Evolutionary conservation across 2,113 vertebrate genomes (phyloP).

Genomic region (Prionailurus bengalensis): DNA sequence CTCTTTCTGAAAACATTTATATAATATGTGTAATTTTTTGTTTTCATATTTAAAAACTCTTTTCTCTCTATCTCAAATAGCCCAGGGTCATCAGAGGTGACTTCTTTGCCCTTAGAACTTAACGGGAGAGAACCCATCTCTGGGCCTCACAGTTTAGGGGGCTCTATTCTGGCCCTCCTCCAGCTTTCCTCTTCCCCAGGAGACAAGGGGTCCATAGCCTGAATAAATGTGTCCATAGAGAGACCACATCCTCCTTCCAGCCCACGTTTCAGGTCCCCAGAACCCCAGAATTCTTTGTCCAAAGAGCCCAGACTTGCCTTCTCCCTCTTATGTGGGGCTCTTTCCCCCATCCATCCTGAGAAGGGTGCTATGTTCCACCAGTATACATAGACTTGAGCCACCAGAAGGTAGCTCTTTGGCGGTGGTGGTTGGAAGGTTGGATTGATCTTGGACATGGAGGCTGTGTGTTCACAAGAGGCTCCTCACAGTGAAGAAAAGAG

Average conservation of each 20-base stretch:
- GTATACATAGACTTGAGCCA: not conserved
- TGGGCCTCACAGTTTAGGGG: not conserved
- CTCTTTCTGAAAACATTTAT: constrained; percentile 27
- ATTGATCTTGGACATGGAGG: not conserved
- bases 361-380: not conserved
- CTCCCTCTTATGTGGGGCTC: not conserved
- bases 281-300: not conserved
- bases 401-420: not conserved
- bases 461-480: not conserved
- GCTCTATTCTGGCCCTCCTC: not conserved
- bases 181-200: not conserved
- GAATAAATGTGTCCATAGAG: not conserved
- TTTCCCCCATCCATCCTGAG: not conserved
- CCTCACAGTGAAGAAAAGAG: not conserved
- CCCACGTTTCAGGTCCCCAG: not conserved
- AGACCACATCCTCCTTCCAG: not conserved
- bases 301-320: not conserved
- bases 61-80: not conserved
- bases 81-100: not conserved
- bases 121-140: not conserved
- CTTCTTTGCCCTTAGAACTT: not conserved
- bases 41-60: not conserved
- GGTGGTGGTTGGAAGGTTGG: not conserved
- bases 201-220: not conserved
- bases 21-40: not conserved